These are phyloP conservation scores for Tortricodes alternella DNA, from an alignment of 2,888 invertebrate genomes.

Conservation along the genomic window DNA sequence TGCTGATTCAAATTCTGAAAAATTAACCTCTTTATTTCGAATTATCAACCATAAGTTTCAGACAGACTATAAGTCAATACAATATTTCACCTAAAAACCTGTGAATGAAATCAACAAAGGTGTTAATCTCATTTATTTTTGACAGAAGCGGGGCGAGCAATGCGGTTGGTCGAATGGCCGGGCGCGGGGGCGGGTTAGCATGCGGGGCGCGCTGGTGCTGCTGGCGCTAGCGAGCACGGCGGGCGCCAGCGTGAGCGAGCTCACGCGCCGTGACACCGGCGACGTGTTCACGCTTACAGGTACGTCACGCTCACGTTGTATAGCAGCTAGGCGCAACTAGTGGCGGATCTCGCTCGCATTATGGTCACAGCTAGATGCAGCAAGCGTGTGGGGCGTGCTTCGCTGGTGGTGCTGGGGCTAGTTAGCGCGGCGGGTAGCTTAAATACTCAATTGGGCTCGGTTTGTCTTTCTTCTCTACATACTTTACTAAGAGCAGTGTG, in stretches of 20 bases:
- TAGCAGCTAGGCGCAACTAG: background rate
- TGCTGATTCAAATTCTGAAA: background rate
- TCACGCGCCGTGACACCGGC: slow-evolving; percentile 70
- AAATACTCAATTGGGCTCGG: too few species aligned
- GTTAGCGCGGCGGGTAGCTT: background rate
- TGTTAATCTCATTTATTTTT: slow-evolving; percentile 18
- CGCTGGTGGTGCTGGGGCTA: background rate
- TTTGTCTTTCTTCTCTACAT: too few species aligned
- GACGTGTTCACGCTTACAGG: slow-evolving; percentile 72
- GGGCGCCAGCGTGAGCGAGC: slow-evolving; percentile 65
- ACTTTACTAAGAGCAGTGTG: too few species aligned
- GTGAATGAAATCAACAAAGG: background rate
- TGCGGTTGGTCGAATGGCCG: slow-evolving; percentile 55
- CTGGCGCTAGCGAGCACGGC: slow-evolving; percentile 60
- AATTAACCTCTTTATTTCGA: background rate
- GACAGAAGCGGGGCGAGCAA: slow-evolving; percentile 52
- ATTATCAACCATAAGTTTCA: too few species aligned
- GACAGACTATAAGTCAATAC: too few species aligned
- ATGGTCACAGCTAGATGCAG: background rate
- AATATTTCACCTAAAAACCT: too few species aligned
- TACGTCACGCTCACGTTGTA: slow-evolving; percentile 37
- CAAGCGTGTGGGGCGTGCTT: too few species aligned
- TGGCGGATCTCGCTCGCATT: background rate
- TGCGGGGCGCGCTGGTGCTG: slow-evolving; percentile 67
- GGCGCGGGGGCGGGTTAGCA: slow-evolving; percentile 69